A percentile compares a stretch with the other conserved stretches of the same genome.
phyloP scores from a whole-genome alignment of 1,140 invertebrate genomes.

The Neodiprion lecontei region DNA sequence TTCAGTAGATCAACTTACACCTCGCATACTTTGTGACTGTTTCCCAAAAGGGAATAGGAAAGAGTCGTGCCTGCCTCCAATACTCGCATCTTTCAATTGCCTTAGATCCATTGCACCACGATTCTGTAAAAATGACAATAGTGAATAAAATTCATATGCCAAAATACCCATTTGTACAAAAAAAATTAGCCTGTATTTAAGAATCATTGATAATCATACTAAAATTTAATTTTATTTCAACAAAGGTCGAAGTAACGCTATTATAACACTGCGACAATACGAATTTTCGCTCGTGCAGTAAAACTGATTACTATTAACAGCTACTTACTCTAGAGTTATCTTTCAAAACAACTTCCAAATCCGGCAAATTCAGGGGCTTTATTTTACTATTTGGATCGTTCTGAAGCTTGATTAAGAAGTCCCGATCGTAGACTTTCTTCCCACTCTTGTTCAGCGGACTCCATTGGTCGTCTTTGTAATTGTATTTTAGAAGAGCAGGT shows the following conservation, averaged over 20 bases:
- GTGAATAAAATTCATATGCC: too few species aligned
- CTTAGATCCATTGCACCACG: constrained; percentile 32
- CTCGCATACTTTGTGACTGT: constrained; percentile 33
- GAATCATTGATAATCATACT: background rate
- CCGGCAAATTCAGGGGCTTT: constrained; percentile 74
- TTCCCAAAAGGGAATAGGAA: constrained; percentile 43
- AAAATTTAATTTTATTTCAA: background rate
- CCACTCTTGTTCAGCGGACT: constrained; percentile 81
- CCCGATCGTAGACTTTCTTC: constrained; percentile 82
- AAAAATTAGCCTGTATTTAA: constrained; percentile 17
- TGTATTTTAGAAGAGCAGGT: constrained; percentile 44
- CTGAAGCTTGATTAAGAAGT: constrained; percentile 79
- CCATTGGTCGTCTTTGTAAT: constrained; percentile 79
- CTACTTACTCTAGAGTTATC: constrained; percentile 55
- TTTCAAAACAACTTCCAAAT: constrained; percentile 67
- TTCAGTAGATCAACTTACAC: constrained; percentile 38
- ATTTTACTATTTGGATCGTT: constrained; percentile 74
- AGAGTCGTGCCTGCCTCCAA: constrained; percentile 38
- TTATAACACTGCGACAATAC: too few species aligned
- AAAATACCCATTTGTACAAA: constrained; percentile 25
- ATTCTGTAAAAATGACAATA: background rate
- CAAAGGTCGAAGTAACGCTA: too few species aligned
- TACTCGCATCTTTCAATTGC: constrained; percentile 38
- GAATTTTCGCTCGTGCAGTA: too few species aligned
- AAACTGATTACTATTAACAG: too few species aligned